Evolutionary conservation across 2,113 vertebrate genomes (phyloP).

Genomic region (Leptobrachium leishanense): DNA sequence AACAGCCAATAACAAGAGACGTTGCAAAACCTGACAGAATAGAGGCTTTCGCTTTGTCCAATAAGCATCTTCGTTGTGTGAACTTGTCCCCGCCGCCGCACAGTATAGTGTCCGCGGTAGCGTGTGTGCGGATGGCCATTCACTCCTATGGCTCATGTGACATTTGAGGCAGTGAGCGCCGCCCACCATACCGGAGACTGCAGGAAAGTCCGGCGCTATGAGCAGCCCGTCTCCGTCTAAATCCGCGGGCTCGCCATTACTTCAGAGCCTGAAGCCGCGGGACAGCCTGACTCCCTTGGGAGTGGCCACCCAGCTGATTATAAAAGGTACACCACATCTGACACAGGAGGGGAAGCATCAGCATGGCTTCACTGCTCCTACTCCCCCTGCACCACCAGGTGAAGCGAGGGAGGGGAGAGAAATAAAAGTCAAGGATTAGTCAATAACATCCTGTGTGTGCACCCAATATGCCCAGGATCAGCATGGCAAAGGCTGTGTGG

Average conservation of each 20-base stretch:
- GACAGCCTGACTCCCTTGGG: slow-evolving; percentile 47
- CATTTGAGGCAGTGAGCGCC: background rate
- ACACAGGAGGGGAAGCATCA: no score
- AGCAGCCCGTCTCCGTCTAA: background rate
- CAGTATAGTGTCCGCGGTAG: background rate
- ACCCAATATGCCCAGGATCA: no score
- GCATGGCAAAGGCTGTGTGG: no score
- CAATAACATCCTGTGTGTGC: no score
- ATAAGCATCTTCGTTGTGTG: slow-evolving; percentile 8
- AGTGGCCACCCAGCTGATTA: slow-evolving; percentile 63
- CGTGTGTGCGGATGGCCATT: background rate
- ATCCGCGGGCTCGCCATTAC: background rate
- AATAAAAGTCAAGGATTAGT: no score
- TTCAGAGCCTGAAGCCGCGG: slow-evolving; percentile 49
- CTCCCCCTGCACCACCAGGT: no score
- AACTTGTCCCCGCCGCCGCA: no score
- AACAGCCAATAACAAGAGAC: background rate
- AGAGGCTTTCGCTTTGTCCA: background rate
- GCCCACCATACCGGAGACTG: no score
- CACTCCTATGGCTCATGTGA: background rate
- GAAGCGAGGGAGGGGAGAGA: no score
- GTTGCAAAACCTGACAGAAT: background rate
- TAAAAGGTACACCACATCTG: slow-evolving; percentile 63
- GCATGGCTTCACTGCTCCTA: no score
- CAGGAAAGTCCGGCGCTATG: background rate